These are phyloP conservation scores for Drosophila melanocephala DNA, from an alignment of 2,888 invertebrate species.

Conservation along the genomic window DNA sequence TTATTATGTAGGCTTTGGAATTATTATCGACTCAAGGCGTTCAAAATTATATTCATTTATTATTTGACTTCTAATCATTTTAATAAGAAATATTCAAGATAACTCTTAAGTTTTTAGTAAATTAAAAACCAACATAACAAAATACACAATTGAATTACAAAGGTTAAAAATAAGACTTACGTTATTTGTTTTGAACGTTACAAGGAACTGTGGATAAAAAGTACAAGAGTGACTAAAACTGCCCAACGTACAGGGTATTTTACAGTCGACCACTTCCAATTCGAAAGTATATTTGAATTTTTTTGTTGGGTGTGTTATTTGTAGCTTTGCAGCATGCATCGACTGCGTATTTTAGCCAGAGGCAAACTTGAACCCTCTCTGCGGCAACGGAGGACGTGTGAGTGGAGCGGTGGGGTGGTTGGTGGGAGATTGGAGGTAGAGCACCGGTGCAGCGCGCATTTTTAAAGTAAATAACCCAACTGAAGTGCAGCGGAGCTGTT, in stretches of 20 bases:
- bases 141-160: background rate
- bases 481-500: slow-evolving; percentile 54
- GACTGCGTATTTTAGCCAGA: slow-evolving; percentile 73
- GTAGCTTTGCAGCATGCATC: slow-evolving; percentile 74
- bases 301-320: slow-evolving; percentile 57
- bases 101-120: background rate
- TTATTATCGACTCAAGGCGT: background rate
- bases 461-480: slow-evolving; percentile 61
- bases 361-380: slow-evolving; percentile 47
- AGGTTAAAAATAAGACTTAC: background rate
- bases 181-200: background rate
- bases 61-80: background rate
- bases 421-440: background rate
- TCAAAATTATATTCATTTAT: background rate
- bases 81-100: too few relatives aligned
- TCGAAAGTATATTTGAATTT: background rate
- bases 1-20: background rate
- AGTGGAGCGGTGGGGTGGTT: background rate
- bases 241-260: slow-evolving; percentile 3
- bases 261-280: background rate
- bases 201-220: background rate
- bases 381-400: background rate
- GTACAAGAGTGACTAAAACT: background rate
- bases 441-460: slow-evolving; percentile 6
- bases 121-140: background rate